Evolutionary conservation across 1,140 invertebrate genomes (phyloP).

Genomic region (Onthophagus taurus): DNA sequence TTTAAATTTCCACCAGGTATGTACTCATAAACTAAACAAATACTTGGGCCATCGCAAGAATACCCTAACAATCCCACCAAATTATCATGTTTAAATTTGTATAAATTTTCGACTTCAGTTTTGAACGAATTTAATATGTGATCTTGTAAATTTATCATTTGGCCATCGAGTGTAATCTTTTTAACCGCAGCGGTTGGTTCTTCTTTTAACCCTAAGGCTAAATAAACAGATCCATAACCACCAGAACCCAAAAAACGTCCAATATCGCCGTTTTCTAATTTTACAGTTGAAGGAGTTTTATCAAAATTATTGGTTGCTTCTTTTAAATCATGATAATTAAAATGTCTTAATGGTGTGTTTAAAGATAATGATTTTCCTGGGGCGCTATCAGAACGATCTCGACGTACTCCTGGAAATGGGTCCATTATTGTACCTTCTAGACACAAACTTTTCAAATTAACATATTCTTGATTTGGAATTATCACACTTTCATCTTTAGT

Average conservation of each 20-base stretch:
- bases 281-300: constrained; percentile 20
- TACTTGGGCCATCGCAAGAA: constrained; percentile 49
- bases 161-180: constrained; percentile 40
- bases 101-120: constrained; percentile 51
- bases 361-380: constrained; percentile 28
- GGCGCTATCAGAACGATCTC: too few species aligned
- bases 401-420: too few species aligned
- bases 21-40: constrained; percentile 60
- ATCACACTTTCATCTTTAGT: too few species aligned
- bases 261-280: constrained; percentile 12
- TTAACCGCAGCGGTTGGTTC: constrained; percentile 55
- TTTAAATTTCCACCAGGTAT: constrained; percentile 59
- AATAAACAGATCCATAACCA: constrained; percentile 60
- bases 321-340: constrained; percentile 37
- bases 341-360: constrained; percentile 36
- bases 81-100: constrained; percentile 54
- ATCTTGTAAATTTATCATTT: constrained; percentile 36
- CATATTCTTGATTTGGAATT: too few species aligned
- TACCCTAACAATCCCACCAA: constrained; percentile 57
- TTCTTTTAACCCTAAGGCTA: constrained; percentile 41
- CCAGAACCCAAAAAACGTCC: constrained; percentile 52
- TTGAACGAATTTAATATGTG: constrained; percentile 49
- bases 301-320: constrained; percentile 34
- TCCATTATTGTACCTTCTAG: too few species aligned
- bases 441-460: too few species aligned